Conservation (phyloP, 2,113 vertebrate genomes). For the Rhineura floridana region DNA sequence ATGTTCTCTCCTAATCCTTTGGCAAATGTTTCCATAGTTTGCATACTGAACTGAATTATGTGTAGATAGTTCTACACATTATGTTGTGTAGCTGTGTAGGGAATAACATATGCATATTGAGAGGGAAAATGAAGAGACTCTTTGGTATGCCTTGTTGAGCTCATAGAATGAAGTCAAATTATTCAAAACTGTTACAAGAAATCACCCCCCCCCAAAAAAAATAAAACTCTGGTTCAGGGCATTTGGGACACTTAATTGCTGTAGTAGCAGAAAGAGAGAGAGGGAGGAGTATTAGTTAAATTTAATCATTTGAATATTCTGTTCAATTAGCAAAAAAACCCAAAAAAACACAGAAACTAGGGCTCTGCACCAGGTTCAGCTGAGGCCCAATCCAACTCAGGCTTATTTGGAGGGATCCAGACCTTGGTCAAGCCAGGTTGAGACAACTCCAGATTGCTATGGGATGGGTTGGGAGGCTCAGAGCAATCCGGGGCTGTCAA, state of each 20-base stretch:
- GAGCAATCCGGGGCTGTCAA: too few species aligned
- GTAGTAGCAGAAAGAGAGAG: neutral
- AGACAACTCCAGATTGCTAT: too few species aligned
- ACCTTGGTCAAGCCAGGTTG: too few species aligned
- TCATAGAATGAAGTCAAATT: neutral
- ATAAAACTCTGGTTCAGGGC: neutral
- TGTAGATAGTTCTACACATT: neutral
- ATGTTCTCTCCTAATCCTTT: neutral
- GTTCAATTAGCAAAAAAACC: too few species aligned
- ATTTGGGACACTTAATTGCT: neutral
- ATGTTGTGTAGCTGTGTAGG: neutral
- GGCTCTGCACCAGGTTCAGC: too few species aligned
- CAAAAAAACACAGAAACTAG: too few species aligned
- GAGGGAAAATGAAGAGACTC: neutral
- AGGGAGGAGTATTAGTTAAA: neutral
- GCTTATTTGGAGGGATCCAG: too few species aligned
- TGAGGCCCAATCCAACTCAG: too few species aligned
- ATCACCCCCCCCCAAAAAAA: neutral
- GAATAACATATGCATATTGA: neutral
- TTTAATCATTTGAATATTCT: neutral
- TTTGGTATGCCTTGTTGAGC: neutral
- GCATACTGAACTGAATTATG: neutral
- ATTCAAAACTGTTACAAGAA: neutral
- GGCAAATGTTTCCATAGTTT: neutral
- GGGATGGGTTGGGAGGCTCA: too few species aligned